Evolutionary conservation across 2,888 invertebrate species (phyloP).

Genomic region (Sturmia bella): DNA sequence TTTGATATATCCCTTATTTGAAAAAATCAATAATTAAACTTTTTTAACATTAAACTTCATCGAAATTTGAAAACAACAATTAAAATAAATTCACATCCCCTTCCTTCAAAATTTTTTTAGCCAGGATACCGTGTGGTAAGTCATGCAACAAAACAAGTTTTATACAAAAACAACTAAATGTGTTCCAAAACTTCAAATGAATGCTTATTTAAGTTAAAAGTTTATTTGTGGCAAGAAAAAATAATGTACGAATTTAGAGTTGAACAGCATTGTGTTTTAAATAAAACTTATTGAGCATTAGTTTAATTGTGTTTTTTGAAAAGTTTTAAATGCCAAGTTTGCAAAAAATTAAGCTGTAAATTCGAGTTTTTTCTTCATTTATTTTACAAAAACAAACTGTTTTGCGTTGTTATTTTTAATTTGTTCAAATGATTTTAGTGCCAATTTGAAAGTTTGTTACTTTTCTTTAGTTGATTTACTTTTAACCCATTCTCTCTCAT

Average conservation of each 20-base stretch:
- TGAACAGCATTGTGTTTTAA: slow-evolving; percentile 32
- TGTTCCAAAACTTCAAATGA: slow-evolving; percentile 54
- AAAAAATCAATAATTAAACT: neutral
- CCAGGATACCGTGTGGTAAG: slow-evolving; percentile 70
- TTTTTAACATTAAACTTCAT: neutral
- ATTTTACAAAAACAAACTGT: slow-evolving; percentile 12
- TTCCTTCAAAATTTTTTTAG: slow-evolving; percentile 52
- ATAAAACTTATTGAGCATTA: slow-evolving; percentile 30
- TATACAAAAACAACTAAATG: slow-evolving; percentile 39
- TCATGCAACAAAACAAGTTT: slow-evolving; percentile 37
- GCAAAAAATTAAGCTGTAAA: slow-evolving; percentile 23
- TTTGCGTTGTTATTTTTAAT: slow-evolving; percentile 24
- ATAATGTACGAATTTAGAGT: slow-evolving; percentile 17
- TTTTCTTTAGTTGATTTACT: slow-evolving; percentile 17
- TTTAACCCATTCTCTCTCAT: slow-evolving; percentile 6
- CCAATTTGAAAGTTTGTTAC: slow-evolving; percentile 30
- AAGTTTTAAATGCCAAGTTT: slow-evolving; percentile 30
- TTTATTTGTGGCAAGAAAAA: slow-evolving; percentile 43
- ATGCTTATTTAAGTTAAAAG: slow-evolving; percentile 62
- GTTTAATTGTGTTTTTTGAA: slow-evolving; percentile 42
- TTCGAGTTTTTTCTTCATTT: slow-evolving; percentile 6
- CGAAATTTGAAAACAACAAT: slow-evolving; percentile 9
- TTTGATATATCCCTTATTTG: too few species aligned
- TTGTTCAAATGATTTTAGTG: slow-evolving; percentile 39
- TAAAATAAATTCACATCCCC: slow-evolving; percentile 45